Evolutionary conservation across 1,140 invertebrate genomes (phyloP), one percentile per base, ranked within the genome.

Genomic region (Lepidurus couesii): DNA sequence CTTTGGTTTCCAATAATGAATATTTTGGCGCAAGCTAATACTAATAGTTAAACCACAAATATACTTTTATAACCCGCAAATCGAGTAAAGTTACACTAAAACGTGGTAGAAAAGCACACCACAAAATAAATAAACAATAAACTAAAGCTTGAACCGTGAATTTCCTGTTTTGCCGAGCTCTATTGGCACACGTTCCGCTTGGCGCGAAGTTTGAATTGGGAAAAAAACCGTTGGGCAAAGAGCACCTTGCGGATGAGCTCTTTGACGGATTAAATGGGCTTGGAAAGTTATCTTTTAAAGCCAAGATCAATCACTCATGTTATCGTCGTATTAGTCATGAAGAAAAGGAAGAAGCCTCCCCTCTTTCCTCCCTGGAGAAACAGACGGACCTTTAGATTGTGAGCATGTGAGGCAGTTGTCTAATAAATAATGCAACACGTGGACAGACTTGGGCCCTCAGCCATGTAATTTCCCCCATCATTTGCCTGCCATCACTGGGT

Each of bases 361-460:
- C 21, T 21, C 9, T 21, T 65, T 16, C 8, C 1, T 65, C 53
- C 53, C 53, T 13, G 53, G 53, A 65, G 53, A 65, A 65, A 65
- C 16, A 65, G 45, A 16, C 34, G 45, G 53, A 65, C 16, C 53
- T 16, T 65, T 65, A 16, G 9, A 65, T 65, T 65, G 53, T 65
- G 6, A 47, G 45, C 45, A 65, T 65, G 53, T 65, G 53, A 65
- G 53, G 53, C 53, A 65, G 16, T n/a, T 21, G 53, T 65, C 53
- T 65, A 65, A 65, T 65, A 65, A 65, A 65, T 65, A 65, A 65
- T 65, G 53, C 53, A 65, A 65, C 53, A 65, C 53, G 53, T 65
- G 53, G 53, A 65, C 53, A 65, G 53, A 65, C 53, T 65, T 34
- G 21, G 53, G 53, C 53, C 53, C 53, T 65, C 53, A 65, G 53